phyloP scores from a whole-genome alignment of 2,797 vertebrate genomes.

The Syndactyla subalaris region DNA sequence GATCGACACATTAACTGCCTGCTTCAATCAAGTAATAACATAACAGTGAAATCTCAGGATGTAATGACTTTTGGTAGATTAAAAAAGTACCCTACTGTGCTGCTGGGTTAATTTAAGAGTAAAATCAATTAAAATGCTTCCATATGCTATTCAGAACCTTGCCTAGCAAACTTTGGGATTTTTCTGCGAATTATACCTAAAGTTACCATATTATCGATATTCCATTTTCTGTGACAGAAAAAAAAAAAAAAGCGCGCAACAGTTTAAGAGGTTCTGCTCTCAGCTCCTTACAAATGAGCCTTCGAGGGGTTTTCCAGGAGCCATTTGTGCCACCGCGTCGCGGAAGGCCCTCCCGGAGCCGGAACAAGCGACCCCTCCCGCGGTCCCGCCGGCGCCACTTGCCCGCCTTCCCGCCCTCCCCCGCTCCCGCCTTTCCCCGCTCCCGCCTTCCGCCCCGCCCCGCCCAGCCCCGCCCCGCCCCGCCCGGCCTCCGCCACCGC shows the following conservation, averaged over 20 bases:
- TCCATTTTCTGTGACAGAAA: accelerated
- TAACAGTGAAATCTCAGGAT: neutral
- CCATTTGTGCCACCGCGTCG: neutral
- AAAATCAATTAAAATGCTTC: no score
- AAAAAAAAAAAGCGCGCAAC: no score
- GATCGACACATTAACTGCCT: accelerated
- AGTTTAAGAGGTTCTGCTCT: accelerated
- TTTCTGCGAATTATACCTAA: accelerated
- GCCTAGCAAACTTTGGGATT: accelerated
- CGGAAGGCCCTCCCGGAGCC: no score
- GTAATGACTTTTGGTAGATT: neutral
- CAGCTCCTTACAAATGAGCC: accelerated
- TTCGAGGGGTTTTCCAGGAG: no score
- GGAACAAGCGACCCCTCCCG: accelerated
- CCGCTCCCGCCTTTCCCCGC: no score
- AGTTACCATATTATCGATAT: accelerated
- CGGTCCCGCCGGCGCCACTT: neutral
- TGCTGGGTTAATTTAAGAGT: neutral
- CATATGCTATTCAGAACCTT: neutral
- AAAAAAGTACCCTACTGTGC: neutral
- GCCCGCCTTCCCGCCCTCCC: neutral
- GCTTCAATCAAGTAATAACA: neutral
- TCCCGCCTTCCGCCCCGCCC: neutral
- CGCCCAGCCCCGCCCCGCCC: no score
- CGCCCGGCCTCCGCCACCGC: neutral